Conservation (phyloP, 2,797 vertebrate genomes). For the Alfaro cultratus region DNA sequence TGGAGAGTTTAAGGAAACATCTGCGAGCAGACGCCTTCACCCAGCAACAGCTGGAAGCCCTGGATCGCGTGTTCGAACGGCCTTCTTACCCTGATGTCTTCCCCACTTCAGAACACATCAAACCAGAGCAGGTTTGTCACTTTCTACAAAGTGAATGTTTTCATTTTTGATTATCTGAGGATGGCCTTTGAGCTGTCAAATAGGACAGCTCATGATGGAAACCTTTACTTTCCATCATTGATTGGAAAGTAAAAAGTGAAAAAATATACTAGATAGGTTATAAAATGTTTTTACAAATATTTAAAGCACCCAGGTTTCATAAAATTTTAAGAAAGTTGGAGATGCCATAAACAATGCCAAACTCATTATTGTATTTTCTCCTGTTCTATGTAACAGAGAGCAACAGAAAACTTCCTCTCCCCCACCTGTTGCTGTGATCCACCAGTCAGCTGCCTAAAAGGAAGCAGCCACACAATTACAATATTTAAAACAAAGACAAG, state of each 20-base stretch:
- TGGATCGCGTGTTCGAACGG: constrained; percentile 98
- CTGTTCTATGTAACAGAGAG: background rate
- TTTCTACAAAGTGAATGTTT: constrained; percentile 5
- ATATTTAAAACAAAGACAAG: background rate
- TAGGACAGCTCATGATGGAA: too few species aligned
- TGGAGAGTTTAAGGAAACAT: constrained; percentile 99
- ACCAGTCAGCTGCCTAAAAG: background rate
- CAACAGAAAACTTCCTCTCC: background rate
- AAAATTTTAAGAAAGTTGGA: background rate
- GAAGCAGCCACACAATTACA: background rate
- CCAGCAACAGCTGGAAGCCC: constrained; percentile 98
- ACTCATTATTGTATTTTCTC: background rate
- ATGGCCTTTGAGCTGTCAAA: background rate
- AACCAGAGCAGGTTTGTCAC: constrained; percentile 94
- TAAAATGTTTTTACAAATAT: background rate
- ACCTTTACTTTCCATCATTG: too few species aligned
- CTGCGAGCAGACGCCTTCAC: constrained; percentile 98
- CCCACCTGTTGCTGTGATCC: background rate
- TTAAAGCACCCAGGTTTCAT: background rate
- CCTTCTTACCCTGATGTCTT: constrained; percentile 98
- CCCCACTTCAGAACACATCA: constrained; percentile 98
- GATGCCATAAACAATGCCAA: background rate
- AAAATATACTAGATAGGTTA: background rate
- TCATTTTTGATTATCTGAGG: background rate
- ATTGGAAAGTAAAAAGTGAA: background rate